Base-by-base conservation (phyloP, 2,113 vertebrate species). In the Bufo gargarizans region DNA sequence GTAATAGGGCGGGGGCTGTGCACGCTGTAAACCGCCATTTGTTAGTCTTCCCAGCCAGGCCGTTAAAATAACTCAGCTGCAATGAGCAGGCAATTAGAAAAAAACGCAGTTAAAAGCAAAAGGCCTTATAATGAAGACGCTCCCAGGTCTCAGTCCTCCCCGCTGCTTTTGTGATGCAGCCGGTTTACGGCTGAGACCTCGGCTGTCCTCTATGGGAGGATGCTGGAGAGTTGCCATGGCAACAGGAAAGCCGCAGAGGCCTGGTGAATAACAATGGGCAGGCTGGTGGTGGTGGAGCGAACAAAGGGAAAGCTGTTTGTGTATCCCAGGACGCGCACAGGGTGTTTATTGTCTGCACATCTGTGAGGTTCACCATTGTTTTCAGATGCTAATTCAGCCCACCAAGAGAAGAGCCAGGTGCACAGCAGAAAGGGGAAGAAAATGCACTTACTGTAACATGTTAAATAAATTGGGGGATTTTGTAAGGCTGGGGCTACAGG, bases 271-370 rank as follows among this genome's bases (percentile, higher is more conserved):
- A 88, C 87, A 88, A 88, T 88, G 49, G 87, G 72, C 33, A 58
- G 81, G 81, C 82, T 84, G 81, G 72, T 77, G 87, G 81, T 83
- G 5, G 81, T 83, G 5, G 72, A 67, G 74, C 16, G 74, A 88
- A 88, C 80, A 83, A 88, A 88, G 77, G n/a, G 49, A 87, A 77
- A 88, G 71, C 58, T 67, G 87, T 67, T 84, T 74, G 82, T 84
- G 81, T 84, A 78, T 84, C 87, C 81, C 72, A 65, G 77, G 87
- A 55, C 87, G 55, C 61, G 63, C 58, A 88, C 69, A 82, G 71
- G 80, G 82, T 77, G 58, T 56, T 88, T 88, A 88, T 88, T 84
- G 87, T 84, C 87, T 88, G 16, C 67, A 67, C 81, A 88, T 88
- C 87, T 84, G 87, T 88, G 82, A 88, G 71, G 71, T 77, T 76